A percentile compares a stretch with the other conserved stretches of the same genome.
Conservation (phyloP, 2,113 vertebrate genomes). For the Platysternon megacephalum region DNA sequence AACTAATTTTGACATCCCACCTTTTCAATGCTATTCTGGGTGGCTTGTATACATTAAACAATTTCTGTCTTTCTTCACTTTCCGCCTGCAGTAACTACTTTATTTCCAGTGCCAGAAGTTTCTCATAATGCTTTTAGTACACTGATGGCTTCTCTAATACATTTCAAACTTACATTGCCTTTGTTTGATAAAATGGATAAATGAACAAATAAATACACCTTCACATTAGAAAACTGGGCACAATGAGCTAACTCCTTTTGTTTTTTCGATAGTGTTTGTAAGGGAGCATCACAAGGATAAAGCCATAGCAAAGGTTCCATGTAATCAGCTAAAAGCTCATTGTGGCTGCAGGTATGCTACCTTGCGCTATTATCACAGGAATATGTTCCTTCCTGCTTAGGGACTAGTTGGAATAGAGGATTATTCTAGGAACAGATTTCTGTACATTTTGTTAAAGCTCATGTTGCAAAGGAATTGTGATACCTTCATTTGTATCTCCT, state of each 20-base stretch:
- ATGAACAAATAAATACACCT: background rate
- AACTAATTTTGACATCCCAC: background rate
- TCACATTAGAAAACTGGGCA: background rate
- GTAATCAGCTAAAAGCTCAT: background rate
- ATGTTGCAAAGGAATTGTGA: background rate
- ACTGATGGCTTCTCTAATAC: background rate
- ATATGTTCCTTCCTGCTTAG: background rate
- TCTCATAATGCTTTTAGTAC: background rate
- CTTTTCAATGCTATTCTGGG: background rate
- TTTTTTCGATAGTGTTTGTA: background rate
- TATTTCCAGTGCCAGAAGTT: background rate
- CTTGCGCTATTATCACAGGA: background rate
- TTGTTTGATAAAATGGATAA: slow-evolving; percentile 3
- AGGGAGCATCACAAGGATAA: background rate
- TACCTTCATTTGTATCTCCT: background rate
- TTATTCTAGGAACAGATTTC: background rate
- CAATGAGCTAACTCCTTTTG: background rate
- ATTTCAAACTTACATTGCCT: background rate
- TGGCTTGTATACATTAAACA: background rate
- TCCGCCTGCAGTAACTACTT: slow-evolving; percentile 6
- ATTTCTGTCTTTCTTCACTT: slow-evolving; percentile 10
- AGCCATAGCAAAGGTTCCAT: fast-evolving
- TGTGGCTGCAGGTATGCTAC: background rate
- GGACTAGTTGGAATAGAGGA: background rate
- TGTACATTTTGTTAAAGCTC: background rate